These are phyloP conservation scores for Melanerpes aurifrons DNA, from an alignment of 2,113 vertebrate species.

Conservation along the genomic window DNA sequence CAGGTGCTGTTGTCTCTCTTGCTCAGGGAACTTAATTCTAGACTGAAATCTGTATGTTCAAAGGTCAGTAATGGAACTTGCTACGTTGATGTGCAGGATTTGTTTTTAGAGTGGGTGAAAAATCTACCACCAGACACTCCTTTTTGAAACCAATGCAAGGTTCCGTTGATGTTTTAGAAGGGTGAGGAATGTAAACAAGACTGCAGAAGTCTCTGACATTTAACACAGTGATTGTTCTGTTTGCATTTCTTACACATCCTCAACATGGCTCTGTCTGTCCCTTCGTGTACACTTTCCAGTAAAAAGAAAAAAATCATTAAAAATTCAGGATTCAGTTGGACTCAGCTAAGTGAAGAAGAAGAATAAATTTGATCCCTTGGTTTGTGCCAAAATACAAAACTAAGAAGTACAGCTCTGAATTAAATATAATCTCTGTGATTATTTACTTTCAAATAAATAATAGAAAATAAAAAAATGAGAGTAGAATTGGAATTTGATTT, in stretches of 20 bases:
- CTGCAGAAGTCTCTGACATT: slow-evolving; percentile 12
- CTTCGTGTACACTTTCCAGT: slow-evolving; percentile 17
- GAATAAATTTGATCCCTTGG: slow-evolving; percentile 8
- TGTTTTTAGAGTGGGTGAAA: background rate
- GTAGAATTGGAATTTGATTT: background rate
- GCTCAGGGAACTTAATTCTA: background rate
- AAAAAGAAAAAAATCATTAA: background rate
- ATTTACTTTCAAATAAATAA: slow-evolving; percentile 49
- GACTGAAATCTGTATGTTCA: background rate
- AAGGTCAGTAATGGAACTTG: background rate
- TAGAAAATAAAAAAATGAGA: slow-evolving; percentile 36
- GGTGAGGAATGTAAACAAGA: slow-evolving; percentile 52
- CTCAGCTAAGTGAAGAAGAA: slow-evolving; percentile 53
- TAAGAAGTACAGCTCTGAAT: slow-evolving; percentile 39
- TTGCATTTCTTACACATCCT: slow-evolving; percentile 49
- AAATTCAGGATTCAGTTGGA: slow-evolving; percentile 23
- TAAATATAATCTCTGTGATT: slow-evolving; percentile 41
- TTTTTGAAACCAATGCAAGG: background rate
- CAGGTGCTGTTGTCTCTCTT: background rate
- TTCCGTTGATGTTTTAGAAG: slow-evolving; percentile 34
- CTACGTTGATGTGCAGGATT: background rate
- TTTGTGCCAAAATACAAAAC: slow-evolving; percentile 53
- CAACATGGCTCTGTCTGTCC: slow-evolving; percentile 42
- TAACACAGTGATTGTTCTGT: slow-evolving; percentile 63
- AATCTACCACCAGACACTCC: background rate